These are phyloP conservation scores for Cotesia typhae DNA, from an alignment of 1,140 invertebrate species.

Conservation along the genomic window DNA sequence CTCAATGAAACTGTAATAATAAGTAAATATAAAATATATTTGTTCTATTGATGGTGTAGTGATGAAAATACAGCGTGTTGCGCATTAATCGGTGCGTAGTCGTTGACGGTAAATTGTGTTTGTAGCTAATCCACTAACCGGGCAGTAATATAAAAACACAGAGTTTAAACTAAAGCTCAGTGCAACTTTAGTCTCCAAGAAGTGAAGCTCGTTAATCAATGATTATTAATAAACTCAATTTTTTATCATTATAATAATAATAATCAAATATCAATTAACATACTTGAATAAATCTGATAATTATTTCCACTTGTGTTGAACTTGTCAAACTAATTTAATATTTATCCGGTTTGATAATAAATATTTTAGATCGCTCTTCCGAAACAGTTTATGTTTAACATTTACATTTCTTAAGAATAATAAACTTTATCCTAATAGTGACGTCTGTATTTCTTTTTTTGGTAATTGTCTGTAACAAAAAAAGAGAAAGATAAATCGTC, in stretches of 20 bases:
- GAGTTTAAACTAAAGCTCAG: slow-evolving; percentile 40
- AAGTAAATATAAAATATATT: not conserved
- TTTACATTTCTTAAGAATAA: too few relatives aligned
- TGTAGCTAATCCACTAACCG: slow-evolving; percentile 16
- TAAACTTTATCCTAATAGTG: too few relatives aligned
- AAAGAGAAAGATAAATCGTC: too few relatives aligned
- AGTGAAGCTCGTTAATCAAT: slow-evolving; percentile 44
- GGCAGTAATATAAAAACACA: slow-evolving; percentile 27
- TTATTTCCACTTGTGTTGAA: too few relatives aligned
- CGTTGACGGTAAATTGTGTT: slow-evolving; percentile 23
- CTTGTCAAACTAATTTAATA: too few relatives aligned
- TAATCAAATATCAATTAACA: not conserved
- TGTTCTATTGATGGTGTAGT: not conserved
- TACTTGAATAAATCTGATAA: not conserved
- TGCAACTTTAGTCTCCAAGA: slow-evolving; percentile 48
- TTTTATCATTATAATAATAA: not conserved
- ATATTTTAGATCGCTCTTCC: too few relatives aligned
- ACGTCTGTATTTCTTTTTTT: not conserved
- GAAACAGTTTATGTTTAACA: too few relatives aligned
- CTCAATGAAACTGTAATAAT: too few relatives aligned
- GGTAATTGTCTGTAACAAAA: too few relatives aligned
- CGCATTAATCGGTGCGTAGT: slow-evolving; percentile 45
- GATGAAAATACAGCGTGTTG: slow-evolving; percentile 46
- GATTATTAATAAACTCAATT: not conserved
- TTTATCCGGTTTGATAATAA: too few relatives aligned